Conservation (phyloP, 2,888 invertebrate genomes). For the Pristionchus entomophagus region DNA sequence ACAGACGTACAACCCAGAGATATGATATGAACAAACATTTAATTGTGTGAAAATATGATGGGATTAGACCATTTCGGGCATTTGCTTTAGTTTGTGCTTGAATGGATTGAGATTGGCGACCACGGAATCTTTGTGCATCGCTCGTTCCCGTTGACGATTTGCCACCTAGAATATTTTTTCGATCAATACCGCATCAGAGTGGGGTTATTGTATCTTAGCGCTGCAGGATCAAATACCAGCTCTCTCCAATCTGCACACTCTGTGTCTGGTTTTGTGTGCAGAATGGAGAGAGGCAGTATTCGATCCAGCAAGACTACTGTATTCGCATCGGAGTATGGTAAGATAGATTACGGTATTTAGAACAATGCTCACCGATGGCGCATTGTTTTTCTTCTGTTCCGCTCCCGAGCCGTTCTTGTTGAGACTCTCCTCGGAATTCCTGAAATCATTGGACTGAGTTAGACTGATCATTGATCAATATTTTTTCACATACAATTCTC, state of each 20-base stretch:
- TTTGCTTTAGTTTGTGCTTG: constrained; percentile 36
- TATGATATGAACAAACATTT: not conserved
- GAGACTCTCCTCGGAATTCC: constrained; percentile 8
- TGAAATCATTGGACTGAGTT: no score
- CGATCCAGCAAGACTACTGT: not conserved
- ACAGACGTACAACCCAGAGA: constrained; percentile 7
- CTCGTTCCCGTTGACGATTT: constrained; percentile 28
- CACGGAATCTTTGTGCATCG: constrained; percentile 46
- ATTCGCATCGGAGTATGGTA: not conserved
- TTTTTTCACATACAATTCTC: no score
- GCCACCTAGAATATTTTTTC: not conserved
- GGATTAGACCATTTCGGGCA: constrained; percentile 26
- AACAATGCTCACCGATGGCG: not conserved
- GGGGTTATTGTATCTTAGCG: not conserved
- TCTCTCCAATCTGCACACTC: no score
- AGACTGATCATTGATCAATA: no score
- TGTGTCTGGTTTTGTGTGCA: not conserved
- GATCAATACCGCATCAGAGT: no score
- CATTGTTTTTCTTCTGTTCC: constrained; percentile 12
- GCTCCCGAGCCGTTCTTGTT: not conserved
- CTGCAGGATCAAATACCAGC: no score
- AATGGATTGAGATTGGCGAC: constrained; percentile 43
- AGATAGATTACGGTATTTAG: no score
- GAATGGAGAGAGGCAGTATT: not conserved
- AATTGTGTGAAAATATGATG: no score